A percentile compares a stretch with the other conserved stretches of the same genome.
These are phyloP conservation scores for Eucidaris tribuloides DNA, from an alignment of 35 echinoderm and acorn worm genomes.

Conservation along the genomic window DNA sequence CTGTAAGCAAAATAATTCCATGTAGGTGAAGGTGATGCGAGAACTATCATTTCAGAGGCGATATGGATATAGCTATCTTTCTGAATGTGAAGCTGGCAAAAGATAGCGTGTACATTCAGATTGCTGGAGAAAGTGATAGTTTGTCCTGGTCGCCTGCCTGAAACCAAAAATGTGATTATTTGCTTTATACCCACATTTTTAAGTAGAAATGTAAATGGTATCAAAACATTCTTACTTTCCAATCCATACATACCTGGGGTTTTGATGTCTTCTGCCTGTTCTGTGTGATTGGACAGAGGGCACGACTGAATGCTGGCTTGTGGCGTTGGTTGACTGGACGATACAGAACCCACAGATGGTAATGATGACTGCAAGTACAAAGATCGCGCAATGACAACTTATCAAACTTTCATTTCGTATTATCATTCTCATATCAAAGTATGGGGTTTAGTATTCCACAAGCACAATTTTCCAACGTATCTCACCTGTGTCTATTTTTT, in stretches of 20 bases:
- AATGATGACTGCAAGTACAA: not conserved
- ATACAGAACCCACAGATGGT: slow-evolving; percentile 13
- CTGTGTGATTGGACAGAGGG: slow-evolving; percentile 11
- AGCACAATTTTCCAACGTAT: not conserved
- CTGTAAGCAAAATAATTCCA: no score
- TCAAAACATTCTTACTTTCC: not conserved
- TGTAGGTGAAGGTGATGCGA: no score
- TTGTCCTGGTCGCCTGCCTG: not conserved
- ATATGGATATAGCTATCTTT: no score
- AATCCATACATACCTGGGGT: slow-evolving; percentile 22
- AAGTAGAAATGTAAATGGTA: not conserved
- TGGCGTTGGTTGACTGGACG: slow-evolving; percentile 9
- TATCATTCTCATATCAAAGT: no score
- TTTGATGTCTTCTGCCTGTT: not conserved
- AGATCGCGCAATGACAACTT: not conserved
- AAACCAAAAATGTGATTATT: not conserved
- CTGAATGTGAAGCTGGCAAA: not conserved
- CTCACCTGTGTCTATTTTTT: not conserved
- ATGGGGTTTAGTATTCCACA: no score
- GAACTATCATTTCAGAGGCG: no score
- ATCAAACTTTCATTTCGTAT: no score
- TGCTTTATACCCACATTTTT: not conserved
- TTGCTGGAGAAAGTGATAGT: not conserved
- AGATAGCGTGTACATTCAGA: not conserved
- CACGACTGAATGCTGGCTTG: slow-evolving; percentile 1